Conservation (phyloP, 64 coral and sea anemone species). For the Montipora capricornis region DNA sequence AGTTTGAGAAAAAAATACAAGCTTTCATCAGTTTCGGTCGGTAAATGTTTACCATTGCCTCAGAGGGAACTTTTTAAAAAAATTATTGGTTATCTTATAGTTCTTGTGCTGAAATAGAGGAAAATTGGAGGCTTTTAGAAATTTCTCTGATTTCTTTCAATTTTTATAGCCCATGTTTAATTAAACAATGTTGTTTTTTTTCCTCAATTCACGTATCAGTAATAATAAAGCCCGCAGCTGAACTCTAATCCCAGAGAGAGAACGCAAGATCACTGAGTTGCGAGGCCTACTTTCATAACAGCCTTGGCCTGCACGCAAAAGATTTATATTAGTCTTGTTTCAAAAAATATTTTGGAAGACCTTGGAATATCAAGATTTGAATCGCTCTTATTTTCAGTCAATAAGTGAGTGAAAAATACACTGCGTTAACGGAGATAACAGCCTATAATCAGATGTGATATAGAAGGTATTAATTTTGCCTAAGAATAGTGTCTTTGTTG, state of each 20-base stretch:
- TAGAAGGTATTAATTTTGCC: neutral
- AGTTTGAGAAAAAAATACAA: neutral
- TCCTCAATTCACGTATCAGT: neutral
- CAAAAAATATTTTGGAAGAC: neutral
- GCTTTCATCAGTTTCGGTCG: neutral
- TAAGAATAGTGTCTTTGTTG: neutral
- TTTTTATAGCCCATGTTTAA: neutral
- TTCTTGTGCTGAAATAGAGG: neutral
- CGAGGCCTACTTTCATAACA: neutral
- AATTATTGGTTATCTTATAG: neutral
- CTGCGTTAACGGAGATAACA: slow-evolving; percentile 15
- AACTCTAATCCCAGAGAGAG: neutral
- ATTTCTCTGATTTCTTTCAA: neutral
- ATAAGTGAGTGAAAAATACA: slow-evolving; percentile 2
- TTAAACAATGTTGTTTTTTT: neutral
- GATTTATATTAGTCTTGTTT: neutral
- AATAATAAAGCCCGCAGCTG: neutral
- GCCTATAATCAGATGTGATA: neutral
- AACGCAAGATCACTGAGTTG: neutral
- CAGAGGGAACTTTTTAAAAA: neutral
- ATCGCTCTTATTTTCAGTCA: neutral
- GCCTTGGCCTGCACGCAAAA: neutral
- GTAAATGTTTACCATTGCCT: neutral
- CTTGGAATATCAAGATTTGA: neutral
- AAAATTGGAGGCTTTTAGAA: neutral